These are phyloP conservation scores for Drosophila pseudoananassae DNA, from an alignment of 1,140 invertebrate genomes.

Conservation along the genomic window DNA sequence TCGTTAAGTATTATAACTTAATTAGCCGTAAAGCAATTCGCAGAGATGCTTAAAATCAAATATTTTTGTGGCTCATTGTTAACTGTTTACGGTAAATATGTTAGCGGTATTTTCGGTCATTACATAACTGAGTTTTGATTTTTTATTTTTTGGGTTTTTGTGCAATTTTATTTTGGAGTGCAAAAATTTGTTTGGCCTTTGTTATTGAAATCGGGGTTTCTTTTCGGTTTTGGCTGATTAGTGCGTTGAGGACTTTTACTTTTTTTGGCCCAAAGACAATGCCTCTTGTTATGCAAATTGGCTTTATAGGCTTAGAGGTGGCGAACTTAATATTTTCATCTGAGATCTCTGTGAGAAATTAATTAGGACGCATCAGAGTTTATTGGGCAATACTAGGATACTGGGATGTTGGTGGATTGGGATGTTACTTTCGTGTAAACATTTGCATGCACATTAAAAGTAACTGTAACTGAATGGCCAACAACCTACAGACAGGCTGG, in stretches of 20 bases:
- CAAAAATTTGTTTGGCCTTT: constrained; percentile 45
- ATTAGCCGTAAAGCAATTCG: constrained; percentile 35
- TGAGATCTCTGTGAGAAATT: constrained; percentile 14
- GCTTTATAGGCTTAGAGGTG: constrained; percentile 13
- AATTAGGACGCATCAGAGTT: constrained; percentile 38
- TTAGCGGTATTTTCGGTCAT: constrained; percentile 23
- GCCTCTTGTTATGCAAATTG: constrained; percentile 38
- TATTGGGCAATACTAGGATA: constrained; percentile 9
- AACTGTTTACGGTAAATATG: constrained; percentile 53
- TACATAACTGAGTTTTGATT: constrained; percentile 23
- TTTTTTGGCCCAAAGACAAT: constrained; percentile 45
- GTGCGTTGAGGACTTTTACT: constrained; percentile 65
- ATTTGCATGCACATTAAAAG: constrained; percentile 61
- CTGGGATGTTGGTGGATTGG: constrained; percentile 7
- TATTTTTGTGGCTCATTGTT: constrained; percentile 39
- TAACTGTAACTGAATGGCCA: constrained; percentile 49
- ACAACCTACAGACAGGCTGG: constrained; percentile 10
- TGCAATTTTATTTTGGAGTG: constrained; percentile 24
- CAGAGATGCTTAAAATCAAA: constrained; percentile 31
- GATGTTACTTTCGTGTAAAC: constrained; percentile 39
- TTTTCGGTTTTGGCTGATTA: constrained; percentile 40
- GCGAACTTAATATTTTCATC: constrained; percentile 14
- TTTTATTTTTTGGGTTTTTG: constrained; percentile 18
- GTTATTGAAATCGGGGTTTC: constrained; percentile 58
- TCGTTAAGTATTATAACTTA: constrained; percentile 52